phyloP scores from a whole-genome alignment of 2,113 vertebrate species.

The Mugil cephalus region DNA sequence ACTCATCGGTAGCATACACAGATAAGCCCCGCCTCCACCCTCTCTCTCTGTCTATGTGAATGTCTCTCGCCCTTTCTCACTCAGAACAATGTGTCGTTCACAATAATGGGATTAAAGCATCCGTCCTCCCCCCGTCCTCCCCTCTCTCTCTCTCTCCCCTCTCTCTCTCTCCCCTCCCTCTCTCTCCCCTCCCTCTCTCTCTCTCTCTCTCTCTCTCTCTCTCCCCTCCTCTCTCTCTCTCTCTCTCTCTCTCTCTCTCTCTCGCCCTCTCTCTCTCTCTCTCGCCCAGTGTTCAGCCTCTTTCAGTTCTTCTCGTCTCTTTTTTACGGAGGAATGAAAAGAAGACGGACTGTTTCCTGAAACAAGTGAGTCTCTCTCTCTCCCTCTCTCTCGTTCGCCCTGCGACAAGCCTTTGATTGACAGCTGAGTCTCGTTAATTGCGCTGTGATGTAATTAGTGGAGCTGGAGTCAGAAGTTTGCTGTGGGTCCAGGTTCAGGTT shows the following conservation, averaged over 20 bases:
- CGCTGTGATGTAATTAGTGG: slow-evolving; percentile 49
- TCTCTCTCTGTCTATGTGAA: slow-evolving; percentile 6
- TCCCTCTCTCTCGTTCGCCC: slow-evolving; percentile 12
- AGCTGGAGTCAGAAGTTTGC: slow-evolving; percentile 27
- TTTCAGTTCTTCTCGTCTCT: slow-evolving; percentile 45
- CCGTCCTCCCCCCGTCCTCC: slow-evolving; percentile 30
- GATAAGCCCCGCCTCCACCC: slow-evolving; percentile 42
- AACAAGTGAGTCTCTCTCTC: slow-evolving; percentile 64
- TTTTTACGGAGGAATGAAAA: slow-evolving; percentile 68
- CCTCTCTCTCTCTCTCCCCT: slow-evolving; percentile 18
- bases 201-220: too few relatives aligned
- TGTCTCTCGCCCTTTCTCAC: slow-evolving; percentile 52
- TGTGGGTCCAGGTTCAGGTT: too few relatives aligned
- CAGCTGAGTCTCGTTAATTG: slow-evolving; percentile 65
- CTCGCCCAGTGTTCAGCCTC: too few relatives aligned
- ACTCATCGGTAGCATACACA: neutral
- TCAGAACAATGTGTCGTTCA: slow-evolving; percentile 75
- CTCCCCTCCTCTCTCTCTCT: too few relatives aligned
- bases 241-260: slow-evolving; percentile 20
- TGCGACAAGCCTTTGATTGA: slow-evolving; percentile 54
- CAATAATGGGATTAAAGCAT: slow-evolving; percentile 68
- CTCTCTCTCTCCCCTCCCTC: slow-evolving; percentile 6
- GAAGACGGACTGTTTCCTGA: slow-evolving; percentile 51
- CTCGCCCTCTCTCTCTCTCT: slow-evolving; percentile 20
- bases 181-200: too few relatives aligned